Evolutionary conservation across 1,140 invertebrate genomes (phyloP).

Genomic region (Protaetia brevitarsis): DNA sequence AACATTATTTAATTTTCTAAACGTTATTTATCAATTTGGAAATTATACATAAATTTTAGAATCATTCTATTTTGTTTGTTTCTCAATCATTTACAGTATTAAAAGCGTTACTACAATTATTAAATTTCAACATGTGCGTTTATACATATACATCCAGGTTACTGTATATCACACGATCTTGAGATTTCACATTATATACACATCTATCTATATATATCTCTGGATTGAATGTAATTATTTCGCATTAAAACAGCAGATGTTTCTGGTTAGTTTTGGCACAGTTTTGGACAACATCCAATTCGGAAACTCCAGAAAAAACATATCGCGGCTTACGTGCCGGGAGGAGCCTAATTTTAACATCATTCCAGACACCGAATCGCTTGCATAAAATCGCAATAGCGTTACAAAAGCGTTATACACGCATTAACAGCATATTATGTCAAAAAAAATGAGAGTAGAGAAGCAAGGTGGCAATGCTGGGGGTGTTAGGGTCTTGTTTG

Average conservation of each 20-base stretch:
- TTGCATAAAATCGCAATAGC: conserved; percentile 4
- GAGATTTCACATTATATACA: too few species aligned
- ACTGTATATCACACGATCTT: too few species aligned
- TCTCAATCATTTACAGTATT: too few species aligned
- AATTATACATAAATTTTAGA: too few species aligned
- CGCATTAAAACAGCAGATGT: conserved; percentile 6
- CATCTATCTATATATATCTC: background rate
- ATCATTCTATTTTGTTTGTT: too few species aligned
- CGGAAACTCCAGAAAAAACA: conserved; percentile 18
- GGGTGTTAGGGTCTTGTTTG: background rate
- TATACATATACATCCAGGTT: too few species aligned
- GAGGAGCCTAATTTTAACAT: conserved; percentile 4
- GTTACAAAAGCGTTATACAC: conserved; percentile 11
- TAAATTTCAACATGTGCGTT: too few species aligned
- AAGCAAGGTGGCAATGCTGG: background rate
- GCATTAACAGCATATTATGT: background rate
- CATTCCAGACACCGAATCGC: background rate
- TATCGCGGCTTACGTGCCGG: background rate
- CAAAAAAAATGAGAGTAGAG: background rate
- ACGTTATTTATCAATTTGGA: too few species aligned
- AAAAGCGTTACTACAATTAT: too few species aligned
- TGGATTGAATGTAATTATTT: background rate
- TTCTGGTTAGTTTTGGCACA: background rate
- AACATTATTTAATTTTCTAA: too few species aligned
- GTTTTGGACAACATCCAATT: conserved; percentile 12